Base-by-base conservation (phyloP, 2,797 vertebrate species). In the Tympanoctomys barrerae region DNA sequence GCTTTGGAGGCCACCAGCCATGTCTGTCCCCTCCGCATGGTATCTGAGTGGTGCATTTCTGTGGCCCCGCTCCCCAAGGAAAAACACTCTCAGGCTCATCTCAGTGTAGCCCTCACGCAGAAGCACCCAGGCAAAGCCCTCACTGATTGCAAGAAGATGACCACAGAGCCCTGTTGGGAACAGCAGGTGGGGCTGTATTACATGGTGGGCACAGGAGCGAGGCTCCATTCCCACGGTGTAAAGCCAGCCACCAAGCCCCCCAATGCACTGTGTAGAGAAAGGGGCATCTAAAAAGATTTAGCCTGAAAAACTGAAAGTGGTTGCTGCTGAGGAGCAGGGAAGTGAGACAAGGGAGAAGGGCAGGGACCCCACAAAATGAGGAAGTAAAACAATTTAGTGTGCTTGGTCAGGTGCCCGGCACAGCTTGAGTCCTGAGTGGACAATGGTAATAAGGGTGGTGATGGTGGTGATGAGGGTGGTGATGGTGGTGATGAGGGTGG, bases 51-150 rank as follows among this genome's bases (percentile, higher is more conserved):
- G 16, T 7, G 49, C 0, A 1, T 36, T 16, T 70, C 5, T 12
- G 11, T 1, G n/a, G 24, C 59, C 42, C 2, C 2, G 13, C 7
- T 7, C n/a, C 19, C n/a, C 81, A 21, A n/a, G 31, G 26, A 24
- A 75, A 77, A 0, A 2, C 19, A 26, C 11, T 2, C 24, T 0
- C 0, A 0, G 61, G 42, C 79, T 80, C 0, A 0, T 14, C 71
- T 2, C 0, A 1, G 13, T 7, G 26, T 2, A 39, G 16, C 6
- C 0, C 26, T 62, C 71, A 24, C 24, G 0, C 1, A 4, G 57
- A 19, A 8, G 1, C 19, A 13, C 8, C 12, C 24, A 52, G 0
- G 19, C 42, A 28, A 21, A 18, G 46, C 33, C 11, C 26, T 42
- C 42, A 26, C 2, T 8, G 12, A 14, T 12, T 28, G 16, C 28